Evolutionary conservation across 2,888 invertebrate species (phyloP), one percentile per base, ranked within the genome.

Genomic region (Andrena marginata): DNA sequence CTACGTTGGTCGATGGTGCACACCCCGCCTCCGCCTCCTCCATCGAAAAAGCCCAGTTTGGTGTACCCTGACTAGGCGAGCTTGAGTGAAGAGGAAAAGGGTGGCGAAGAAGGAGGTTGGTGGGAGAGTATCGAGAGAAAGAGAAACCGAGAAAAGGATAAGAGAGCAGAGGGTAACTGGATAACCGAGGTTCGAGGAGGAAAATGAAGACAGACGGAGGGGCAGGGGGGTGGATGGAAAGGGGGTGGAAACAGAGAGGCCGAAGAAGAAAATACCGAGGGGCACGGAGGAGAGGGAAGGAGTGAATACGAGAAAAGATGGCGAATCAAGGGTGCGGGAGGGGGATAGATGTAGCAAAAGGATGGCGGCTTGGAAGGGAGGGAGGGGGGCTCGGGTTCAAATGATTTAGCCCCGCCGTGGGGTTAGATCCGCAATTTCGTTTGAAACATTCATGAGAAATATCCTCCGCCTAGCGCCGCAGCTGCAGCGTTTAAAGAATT

Each of bases 391-490:
- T 65, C 26, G 72, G 88, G 90, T 89, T 91, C 91, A 92, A 92
- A 92, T 92, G 92, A 92, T 92, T 92, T 92, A 92, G 89, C 90
- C 90, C 84, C 90, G 89, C 91, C 91, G 89, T 90, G 92, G 92
- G 93, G 92, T 93, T 93, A 93, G 92, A 93, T 92, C 91, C 90
- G 92, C 93, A 92, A 93, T 93, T 93, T 93, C 92, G 92, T 93
- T 93, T 93, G 93, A 92, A 93, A 93, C 92, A 93, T 93, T 93
- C 93, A 93, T 93, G 93, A 93, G 93, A 93, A 93, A 93, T 93
- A 93, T 93, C 92, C 92, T 89, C 86, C 82, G 86, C 86, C 87
- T 84, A 86, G 87, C 87, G 88, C 84, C 89, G 77, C 88, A 89
- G 88, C 87, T 91, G 89, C 90, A 91, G 82, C 90, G 90, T 91